Evolutionary conservation across 2,888 invertebrate genomes (phyloP), one percentile per base, ranked within the genome.

Genomic region (Lucinisca nassula): DNA sequence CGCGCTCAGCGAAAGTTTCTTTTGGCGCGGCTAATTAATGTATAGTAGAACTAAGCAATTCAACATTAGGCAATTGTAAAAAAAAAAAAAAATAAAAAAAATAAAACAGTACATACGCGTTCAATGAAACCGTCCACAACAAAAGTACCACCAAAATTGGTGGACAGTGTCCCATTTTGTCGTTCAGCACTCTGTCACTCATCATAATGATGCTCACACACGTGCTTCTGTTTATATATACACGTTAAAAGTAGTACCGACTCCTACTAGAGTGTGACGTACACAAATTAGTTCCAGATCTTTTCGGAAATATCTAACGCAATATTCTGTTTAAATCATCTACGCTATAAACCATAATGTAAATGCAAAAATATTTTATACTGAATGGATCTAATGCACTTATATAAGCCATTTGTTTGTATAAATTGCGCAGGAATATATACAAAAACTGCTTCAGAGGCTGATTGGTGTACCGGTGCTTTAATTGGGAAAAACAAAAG

Each of bases 221-320:
- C 24, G 67, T 67, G 35, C 35, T 30, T 67, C 27, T 67, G 67
- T 67, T 67, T 67, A 67, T 67, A 67, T n/a, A n/a, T 67, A 67
- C 67, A 67, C 67, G 35, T 10, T 35, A 21, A 14, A 67, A 67
- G 35, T 35, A 35, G 35, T 32, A 35, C 35, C 17, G 35, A 10
- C 21, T 35, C 67, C 67, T 35, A 24, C 67, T 35, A 17, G 32
- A 12, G 32, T 67, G 21, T 17, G 35, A 35, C 17, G 35, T 1
- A 67, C 67, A 67, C 35, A 35, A 67, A 67, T 35, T 67, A 67
- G 67, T 67, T 32, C 67, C 17, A 10, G 1, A 58, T 58, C 6
- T 24, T 8, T n/a, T n/a, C n/a, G n/a, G n/a, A n/a, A n/a, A n/a
- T n/a, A n/a, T n/a, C n/a, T n/a, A n/a, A n/a, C n/a, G n/a, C n/a